Evolutionary conservation across 2,888 invertebrate species (phyloP).

Genomic region (Allolobophora icterica): DNA sequence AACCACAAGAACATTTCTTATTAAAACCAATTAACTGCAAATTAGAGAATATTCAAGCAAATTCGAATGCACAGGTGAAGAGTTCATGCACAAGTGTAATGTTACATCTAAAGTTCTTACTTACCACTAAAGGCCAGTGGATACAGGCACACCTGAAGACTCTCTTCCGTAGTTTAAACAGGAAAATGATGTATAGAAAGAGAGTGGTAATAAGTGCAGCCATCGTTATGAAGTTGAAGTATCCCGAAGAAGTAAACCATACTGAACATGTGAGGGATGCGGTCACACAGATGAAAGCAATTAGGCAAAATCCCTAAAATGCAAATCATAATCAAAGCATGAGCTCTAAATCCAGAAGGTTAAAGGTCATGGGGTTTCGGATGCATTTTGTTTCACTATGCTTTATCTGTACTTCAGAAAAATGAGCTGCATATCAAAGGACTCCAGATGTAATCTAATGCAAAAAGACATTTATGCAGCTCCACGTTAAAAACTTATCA

Average conservation of each 20-base stretch:
- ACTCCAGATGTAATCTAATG: too few species aligned
- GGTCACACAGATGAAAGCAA: constrained; percentile 42
- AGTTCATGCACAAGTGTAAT: not conserved
- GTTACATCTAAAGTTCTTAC: constrained; percentile 22
- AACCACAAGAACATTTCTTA: not conserved
- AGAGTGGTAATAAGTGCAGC: constrained; percentile 38
- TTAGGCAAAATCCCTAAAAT: constrained; percentile 37
- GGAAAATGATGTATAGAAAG: constrained; percentile 40
- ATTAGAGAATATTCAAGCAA: not conserved
- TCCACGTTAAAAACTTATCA: too few species aligned
- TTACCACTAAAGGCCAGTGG: constrained; percentile 45
- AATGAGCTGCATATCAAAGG: too few species aligned
- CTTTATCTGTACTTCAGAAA: too few species aligned
- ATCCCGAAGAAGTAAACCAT: constrained; percentile 35
- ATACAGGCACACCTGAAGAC: constrained; percentile 42
- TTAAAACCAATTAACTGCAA: not conserved
- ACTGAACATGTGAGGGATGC: constrained; percentile 27
- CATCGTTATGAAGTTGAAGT: constrained; percentile 44
- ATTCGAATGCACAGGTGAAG: not conserved
- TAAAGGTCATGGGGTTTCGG: not conserved
- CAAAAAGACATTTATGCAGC: too few species aligned
- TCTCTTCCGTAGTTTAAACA: constrained; percentile 42
- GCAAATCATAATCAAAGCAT: not conserved
- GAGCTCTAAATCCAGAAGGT: not conserved
- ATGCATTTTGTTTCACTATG: too few species aligned